phyloP scores from a whole-genome alignment of 2,113 vertebrate species.

The Albula goreensis region DNA sequence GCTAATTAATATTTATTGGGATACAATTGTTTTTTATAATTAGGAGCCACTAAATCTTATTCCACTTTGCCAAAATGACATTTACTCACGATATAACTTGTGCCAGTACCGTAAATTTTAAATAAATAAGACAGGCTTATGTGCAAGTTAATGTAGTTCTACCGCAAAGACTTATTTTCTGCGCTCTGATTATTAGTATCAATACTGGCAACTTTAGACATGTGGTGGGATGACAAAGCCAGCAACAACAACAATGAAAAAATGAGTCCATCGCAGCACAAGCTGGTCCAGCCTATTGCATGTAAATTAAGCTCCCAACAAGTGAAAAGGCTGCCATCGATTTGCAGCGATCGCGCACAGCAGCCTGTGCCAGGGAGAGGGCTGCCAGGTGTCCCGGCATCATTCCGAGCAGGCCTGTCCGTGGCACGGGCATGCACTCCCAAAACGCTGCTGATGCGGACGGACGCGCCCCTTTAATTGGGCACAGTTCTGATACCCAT shows the following conservation, averaged over 20 bases:
- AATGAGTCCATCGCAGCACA: not conserved
- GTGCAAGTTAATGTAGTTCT: too few relatives aligned
- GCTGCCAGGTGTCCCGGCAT: constrained; percentile 38
- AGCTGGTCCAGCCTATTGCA: not conserved
- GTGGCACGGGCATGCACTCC: constrained; percentile 25
- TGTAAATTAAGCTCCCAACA: constrained; percentile 13
- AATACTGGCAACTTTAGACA: too few relatives aligned
- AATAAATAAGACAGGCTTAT: too few relatives aligned
- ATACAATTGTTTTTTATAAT: too few relatives aligned
- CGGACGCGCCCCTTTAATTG: constrained; percentile 56
- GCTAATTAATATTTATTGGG: too few relatives aligned
- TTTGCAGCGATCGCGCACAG: constrained; percentile 25
- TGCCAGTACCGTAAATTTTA: too few relatives aligned
- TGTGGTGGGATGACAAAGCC: too few relatives aligned
- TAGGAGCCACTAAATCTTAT: too few relatives aligned
- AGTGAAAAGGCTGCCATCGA: constrained; percentile 27
- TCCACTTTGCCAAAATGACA: too few relatives aligned
- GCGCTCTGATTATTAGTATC: too few relatives aligned
- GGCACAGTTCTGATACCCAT: constrained; percentile 34
- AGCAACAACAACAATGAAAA: not conserved
- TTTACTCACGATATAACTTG: too few relatives aligned
- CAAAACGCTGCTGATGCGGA: constrained; percentile 48
- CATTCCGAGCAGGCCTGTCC: constrained; percentile 30
- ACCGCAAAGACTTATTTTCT: too few relatives aligned
- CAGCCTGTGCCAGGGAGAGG: constrained; percentile 18